Conservation (phyloP, 2,888 invertebrate species). For the Cecidostiba fungosa region DNA sequence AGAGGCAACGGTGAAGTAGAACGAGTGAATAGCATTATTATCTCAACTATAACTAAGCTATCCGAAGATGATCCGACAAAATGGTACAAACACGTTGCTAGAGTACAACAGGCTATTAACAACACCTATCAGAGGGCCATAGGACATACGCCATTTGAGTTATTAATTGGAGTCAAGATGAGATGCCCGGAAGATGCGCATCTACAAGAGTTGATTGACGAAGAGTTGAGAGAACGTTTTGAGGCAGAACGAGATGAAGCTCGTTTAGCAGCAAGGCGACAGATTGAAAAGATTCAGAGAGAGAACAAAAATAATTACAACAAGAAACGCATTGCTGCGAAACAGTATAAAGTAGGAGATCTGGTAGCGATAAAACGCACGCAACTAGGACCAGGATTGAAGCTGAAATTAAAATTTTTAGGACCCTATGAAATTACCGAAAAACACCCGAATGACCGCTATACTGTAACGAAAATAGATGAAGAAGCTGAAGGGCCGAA, state of each 20-base stretch:
- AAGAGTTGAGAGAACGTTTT: conserved; percentile 22
- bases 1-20: background rate
- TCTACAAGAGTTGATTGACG: background rate
- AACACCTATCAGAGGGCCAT: background rate
- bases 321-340: conserved; percentile 18
- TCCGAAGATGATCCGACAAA: background rate
- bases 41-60: background rate
- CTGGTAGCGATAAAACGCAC: conserved; percentile 51
- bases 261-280: conserved; percentile 11
- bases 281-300: conserved; percentile 33
- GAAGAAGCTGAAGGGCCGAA: conserved; percentile 12
- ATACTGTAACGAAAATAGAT: background rate
- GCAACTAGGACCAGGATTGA: conserved; percentile 42
- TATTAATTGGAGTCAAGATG: too few relatives aligned
- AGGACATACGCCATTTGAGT: background rate
- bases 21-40: background rate
- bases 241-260: background rate
- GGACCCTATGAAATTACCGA: conserved; percentile 71
- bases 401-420: conserved; percentile 44
- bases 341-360: conserved; percentile 31
- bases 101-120: background rate
- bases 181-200: too few relatives aligned
- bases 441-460: conserved; percentile 38
- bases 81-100: background rate
- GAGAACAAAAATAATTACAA: conserved; percentile 41